Percentiles rank a stretch among this genome's conserved stretches.
Evolutionary conservation across 2,113 vertebrate species (phyloP).

Genomic region (Ptyas mucosa): DNA sequence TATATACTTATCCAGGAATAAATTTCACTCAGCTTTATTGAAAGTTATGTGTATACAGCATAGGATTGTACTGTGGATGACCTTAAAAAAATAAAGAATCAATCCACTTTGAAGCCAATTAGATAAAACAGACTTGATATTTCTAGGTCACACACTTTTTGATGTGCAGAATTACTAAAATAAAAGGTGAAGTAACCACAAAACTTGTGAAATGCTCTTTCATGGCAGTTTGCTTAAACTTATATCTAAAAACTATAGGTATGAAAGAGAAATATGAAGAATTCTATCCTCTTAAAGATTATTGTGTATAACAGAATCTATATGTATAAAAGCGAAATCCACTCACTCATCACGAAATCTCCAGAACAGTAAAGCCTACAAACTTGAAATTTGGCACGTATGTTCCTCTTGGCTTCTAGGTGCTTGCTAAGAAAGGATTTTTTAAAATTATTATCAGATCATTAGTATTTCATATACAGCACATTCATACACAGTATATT

Average conservation of each 20-base stretch:
- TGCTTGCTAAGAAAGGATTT: too few relatives aligned
- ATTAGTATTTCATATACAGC: too few relatives aligned
- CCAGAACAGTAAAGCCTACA: too few relatives aligned
- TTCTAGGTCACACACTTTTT: background rate
- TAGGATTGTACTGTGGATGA: background rate
- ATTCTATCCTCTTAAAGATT: background rate
- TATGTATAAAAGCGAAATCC: too few relatives aligned
- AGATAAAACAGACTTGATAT: slow-evolving; percentile 1
- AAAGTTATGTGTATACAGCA: background rate
- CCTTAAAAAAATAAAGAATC: background rate
- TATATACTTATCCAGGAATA: background rate
- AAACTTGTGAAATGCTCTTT: background rate
- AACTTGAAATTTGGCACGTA: too few relatives aligned
- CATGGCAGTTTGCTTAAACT: background rate
- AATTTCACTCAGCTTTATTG: too few relatives aligned
- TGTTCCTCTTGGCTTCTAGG: too few relatives aligned
- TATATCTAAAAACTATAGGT: background rate
- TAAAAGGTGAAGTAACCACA: background rate
- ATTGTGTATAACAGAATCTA: background rate
- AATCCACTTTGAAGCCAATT: slow-evolving; percentile 8
- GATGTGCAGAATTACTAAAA: background rate
- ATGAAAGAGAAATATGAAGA: background rate
- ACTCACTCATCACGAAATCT: too few relatives aligned
- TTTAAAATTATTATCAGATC: too few relatives aligned
- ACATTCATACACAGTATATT: too few relatives aligned